Conservation (phyloP, 2,113 vertebrate genomes). For the Calcarius ornatus region DNA sequence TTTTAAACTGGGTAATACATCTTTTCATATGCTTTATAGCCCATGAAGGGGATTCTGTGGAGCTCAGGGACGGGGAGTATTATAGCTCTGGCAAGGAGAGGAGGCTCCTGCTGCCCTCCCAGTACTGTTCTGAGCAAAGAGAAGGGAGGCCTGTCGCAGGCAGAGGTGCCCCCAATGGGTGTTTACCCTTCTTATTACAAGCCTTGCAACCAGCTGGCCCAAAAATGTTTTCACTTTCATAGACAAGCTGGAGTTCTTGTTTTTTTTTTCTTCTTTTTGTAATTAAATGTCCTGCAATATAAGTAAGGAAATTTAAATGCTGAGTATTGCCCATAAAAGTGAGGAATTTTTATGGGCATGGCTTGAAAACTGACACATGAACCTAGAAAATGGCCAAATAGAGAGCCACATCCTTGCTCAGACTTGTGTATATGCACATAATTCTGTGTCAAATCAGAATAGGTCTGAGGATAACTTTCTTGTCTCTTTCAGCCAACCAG, state of each 20-base stretch:
- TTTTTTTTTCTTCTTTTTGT: background rate
- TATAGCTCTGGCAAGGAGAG: background rate
- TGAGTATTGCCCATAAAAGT: background rate
- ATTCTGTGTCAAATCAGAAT: background rate
- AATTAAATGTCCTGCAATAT: background rate
- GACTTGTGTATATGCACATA: background rate
- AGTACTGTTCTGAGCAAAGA: rapidly evolving
- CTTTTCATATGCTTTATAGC: background rate
- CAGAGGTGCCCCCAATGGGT: rapidly evolving
- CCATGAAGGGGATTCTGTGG: background rate
- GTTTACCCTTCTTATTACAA: background rate
- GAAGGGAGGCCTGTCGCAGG: background rate
- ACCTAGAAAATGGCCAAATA: background rate
- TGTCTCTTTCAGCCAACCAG: background rate
- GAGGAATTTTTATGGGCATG: background rate
- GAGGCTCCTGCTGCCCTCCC: background rate
- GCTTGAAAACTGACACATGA: background rate
- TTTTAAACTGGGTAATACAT: background rate
- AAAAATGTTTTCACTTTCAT: background rate
- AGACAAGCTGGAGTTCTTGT: background rate
- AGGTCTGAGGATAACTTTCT: background rate
- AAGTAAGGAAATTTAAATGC: background rate
- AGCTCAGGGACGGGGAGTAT: background rate
- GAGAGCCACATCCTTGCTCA: background rate
- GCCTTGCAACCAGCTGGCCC: background rate